phyloP scores from a whole-genome alignment of 2,113 vertebrate genomes.

The Hystrix brachyura region DNA sequence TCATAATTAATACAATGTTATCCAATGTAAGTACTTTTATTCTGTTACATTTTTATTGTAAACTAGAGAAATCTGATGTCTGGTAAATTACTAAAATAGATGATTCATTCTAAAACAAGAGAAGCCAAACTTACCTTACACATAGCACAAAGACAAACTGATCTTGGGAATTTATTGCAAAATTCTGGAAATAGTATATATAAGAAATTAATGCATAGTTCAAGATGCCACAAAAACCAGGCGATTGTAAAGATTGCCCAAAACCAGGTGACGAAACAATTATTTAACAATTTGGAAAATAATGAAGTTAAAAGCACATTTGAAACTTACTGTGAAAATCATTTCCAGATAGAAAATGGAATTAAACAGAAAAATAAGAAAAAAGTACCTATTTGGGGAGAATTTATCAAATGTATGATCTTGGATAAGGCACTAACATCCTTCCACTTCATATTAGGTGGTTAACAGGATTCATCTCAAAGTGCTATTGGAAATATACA shows the following conservation, averaged over 20 bases:
- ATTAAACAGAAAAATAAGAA: neutral
- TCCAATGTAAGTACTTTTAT: neutral
- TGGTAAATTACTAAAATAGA: neutral
- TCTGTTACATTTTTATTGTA: neutral
- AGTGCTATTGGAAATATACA: neutral
- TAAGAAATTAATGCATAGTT: neutral
- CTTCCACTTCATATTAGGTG: neutral
- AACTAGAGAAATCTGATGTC: slow-evolving; percentile 38
- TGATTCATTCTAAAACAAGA: neutral
- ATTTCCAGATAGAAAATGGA: neutral
- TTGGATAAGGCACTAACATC: neutral
- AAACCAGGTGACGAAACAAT: neutral
- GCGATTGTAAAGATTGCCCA: neutral
- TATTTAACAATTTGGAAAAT: neutral
- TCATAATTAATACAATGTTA: neutral
- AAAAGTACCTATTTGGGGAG: neutral
- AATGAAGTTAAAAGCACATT: slow-evolving; percentile 28
- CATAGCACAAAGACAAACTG: neutral
- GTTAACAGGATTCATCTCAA: neutral
- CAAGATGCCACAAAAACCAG: neutral
- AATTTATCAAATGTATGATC: neutral
- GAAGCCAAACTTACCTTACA: neutral
- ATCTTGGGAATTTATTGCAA: neutral
- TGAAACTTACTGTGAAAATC: neutral
- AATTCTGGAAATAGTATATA: neutral